phyloP scores from a whole-genome alignment of 2,888 invertebrate genomes.

The Perdita meconis region DNA sequence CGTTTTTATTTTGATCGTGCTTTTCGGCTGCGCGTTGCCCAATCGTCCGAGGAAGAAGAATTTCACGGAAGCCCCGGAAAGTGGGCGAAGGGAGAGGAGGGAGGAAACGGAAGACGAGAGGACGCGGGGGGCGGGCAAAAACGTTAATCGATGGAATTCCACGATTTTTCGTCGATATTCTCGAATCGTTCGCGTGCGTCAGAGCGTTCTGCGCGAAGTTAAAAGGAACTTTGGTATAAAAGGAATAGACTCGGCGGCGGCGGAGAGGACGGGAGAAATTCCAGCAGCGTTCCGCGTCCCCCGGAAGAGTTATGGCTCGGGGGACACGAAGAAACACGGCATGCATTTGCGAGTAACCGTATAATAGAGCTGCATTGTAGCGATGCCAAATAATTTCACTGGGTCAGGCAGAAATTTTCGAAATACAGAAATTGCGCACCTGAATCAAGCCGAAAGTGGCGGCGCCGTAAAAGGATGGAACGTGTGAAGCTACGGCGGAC shows the following conservation, averaged over 20 bases:
- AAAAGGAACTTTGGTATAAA: constrained; percentile 62
- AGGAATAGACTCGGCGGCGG: constrained; percentile 30
- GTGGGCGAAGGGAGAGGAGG: too few relatives aligned
- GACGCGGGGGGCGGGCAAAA: constrained; percentile 21
- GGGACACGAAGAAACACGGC: constrained; percentile 69
- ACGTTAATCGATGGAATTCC: constrained; percentile 60
- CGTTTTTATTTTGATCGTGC: constrained; percentile 21
- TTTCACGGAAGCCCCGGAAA: too few relatives aligned
- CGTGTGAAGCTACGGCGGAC: constrained; percentile 1
- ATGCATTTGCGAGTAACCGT: constrained; percentile 70
- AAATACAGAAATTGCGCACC: constrained; percentile 56
- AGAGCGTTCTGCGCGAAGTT: constrained; percentile 49
- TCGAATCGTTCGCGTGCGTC: constrained; percentile 56
- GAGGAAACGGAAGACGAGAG: too few relatives aligned
- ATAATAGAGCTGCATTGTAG: constrained; percentile 62
- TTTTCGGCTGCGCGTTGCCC: constrained; percentile 4
- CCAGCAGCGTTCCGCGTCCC: constrained; percentile 66
- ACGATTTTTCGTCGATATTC: constrained; percentile 64
- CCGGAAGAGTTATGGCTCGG: constrained; percentile 67
- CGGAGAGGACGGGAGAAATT: constrained; percentile 53
- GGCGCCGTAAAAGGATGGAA: neutral
- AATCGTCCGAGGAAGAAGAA: constrained; percentile 14
- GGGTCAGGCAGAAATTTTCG: constrained; percentile 55
- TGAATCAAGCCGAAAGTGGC: constrained; percentile 31
- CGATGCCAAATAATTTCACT: constrained; percentile 63